These are phyloP conservation scores for Drosophila nannoptera DNA, from an alignment of 1,140 invertebrate genomes.

Conservation along the genomic window DNA sequence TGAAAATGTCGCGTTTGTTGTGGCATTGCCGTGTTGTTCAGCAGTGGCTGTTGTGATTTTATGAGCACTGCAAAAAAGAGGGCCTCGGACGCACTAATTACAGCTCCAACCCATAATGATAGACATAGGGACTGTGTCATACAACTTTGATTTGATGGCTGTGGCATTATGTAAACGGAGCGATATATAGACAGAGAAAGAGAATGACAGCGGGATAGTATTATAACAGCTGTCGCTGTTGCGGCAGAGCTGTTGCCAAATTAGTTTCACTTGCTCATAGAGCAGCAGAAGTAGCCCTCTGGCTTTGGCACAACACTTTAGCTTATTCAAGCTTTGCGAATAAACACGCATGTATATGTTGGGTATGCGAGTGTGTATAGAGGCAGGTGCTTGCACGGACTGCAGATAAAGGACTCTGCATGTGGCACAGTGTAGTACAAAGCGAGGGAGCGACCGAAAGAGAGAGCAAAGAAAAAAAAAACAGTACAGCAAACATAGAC, in stretches of 20 bases:
- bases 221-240: constrained; percentile 19
- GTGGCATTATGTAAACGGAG: neutral
- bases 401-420: constrained; percentile 44
- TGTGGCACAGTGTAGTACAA: neutral
- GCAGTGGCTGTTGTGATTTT: constrained; percentile 31
- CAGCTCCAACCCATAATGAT: constrained; percentile 10
- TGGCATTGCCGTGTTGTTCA: neutral
- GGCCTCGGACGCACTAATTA: constrained; percentile 17
- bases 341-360: neutral
- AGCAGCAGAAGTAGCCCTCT: constrained; percentile 4
- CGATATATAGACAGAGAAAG: neutral
- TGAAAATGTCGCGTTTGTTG: constrained; percentile 40
- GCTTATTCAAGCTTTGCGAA: constrained; percentile 22
- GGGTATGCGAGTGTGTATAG: constrained; percentile 10
- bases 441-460: constrained; percentile 11
- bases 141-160: constrained; percentile 1
- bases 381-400: constrained; percentile 32
- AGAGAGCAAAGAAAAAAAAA: constrained; percentile 10
- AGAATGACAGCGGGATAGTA: neutral
- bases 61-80: constrained; percentile 22
- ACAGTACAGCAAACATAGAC: constrained; percentile 57
- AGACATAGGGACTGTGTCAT: constrained; percentile 5
- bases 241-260: constrained; percentile 24
- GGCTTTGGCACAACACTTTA: constrained; percentile 33
- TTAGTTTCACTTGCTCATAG: constrained; percentile 28